Evolutionary conservation across 2,113 vertebrate genomes (phyloP).

Genomic region (Gorsachius goisagi): DNA sequence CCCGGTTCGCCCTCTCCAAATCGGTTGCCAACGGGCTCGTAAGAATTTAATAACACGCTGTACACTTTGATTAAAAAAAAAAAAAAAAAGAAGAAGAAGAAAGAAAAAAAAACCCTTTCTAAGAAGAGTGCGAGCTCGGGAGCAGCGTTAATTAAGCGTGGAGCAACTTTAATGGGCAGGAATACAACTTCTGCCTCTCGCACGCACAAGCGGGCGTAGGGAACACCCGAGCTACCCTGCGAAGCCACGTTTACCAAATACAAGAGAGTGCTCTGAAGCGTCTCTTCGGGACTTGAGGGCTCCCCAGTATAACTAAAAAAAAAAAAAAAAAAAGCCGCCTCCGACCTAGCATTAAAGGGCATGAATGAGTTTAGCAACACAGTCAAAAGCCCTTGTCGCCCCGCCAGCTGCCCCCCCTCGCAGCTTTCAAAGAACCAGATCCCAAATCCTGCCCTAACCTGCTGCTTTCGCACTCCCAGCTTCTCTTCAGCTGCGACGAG

Average conservation of each 20-base stretch:
- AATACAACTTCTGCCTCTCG: not conserved
- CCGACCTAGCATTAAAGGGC: not conserved
- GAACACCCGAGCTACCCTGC: not conserved
- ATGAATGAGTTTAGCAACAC: not conserved
- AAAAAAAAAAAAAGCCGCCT: not conserved
- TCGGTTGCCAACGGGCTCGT: not conserved
- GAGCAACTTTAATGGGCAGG: not conserved
- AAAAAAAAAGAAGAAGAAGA: too few species aligned
- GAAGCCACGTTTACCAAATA: not conserved
- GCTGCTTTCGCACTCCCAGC: not conserved
- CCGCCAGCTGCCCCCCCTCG: not conserved
- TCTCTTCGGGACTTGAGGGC: not conserved
- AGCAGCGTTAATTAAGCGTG: not conserved
- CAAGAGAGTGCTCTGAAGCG: not conserved
- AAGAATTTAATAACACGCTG: conserved; percentile 36
- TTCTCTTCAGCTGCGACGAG: not conserved
- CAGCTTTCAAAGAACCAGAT: not conserved
- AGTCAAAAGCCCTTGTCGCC: not conserved
- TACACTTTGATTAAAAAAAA: not conserved
- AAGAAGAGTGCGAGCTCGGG: not conserved
- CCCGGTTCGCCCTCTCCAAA: not conserved
- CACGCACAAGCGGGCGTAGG: not conserved
- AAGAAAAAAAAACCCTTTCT: not conserved
- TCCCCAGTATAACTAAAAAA: not conserved
- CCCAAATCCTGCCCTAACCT: not conserved